Percentiles rank a stretch among this genome's conserved stretches.
These are phyloP conservation scores for Ariolimax columbianus DNA, from an alignment of 2,888 invertebrate species.

Conservation along the genomic window DNA sequence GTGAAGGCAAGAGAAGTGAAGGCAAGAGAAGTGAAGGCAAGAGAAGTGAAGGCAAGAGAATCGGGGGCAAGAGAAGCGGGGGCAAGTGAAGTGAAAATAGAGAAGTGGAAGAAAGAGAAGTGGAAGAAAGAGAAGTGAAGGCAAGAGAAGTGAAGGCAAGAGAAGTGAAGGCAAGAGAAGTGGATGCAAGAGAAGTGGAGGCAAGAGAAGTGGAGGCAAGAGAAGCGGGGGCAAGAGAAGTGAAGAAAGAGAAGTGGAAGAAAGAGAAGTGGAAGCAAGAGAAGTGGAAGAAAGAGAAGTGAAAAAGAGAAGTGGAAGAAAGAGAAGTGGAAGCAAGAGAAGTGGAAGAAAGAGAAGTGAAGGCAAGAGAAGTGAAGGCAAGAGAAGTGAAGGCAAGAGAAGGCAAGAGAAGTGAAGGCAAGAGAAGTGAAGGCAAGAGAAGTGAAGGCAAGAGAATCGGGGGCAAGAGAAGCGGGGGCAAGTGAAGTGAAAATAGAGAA, in stretches of 20 bases:
- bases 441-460: not conserved
- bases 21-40: too few species aligned
- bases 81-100: not conserved
- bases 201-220: too few species aligned
- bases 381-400: not conserved
- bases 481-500: too few species aligned
- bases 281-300: not conserved
- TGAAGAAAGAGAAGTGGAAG: too few species aligned
- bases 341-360: not conserved
- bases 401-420: not conserved
- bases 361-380: not conserved
- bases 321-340: too few species aligned
- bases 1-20: too few species aligned
- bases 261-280: too few species aligned
- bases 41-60: not conserved
- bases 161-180: not conserved
- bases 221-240: too few species aligned
- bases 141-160: slow-evolving; percentile 7
- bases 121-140: not conserved
- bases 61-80: too few species aligned
- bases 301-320: too few species aligned
- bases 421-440: not conserved
- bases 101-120: too few species aligned
- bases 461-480: too few species aligned
- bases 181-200: slow-evolving; percentile 8